Percentiles rank a stretch among this genome's conserved stretches.
Evolutionary conservation across 2,113 vertebrate genomes (phyloP).

Genomic region (Cheirogaleus medius): DNA sequence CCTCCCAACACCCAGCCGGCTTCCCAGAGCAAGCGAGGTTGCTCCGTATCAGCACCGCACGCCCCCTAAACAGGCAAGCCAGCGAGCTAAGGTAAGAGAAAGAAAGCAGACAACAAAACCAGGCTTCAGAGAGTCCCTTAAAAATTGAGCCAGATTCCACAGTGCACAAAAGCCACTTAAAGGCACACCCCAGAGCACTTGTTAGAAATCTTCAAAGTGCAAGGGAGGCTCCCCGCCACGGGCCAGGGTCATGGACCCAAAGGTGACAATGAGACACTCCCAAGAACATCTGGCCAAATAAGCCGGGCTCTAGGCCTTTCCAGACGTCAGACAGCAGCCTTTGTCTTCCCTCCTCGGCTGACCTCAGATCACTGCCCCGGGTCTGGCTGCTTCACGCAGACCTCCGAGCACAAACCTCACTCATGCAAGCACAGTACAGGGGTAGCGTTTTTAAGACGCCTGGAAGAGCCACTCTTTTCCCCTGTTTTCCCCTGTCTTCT

Average conservation of each 20-base stretch:
- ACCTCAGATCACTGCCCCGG: neutral
- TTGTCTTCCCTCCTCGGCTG: conserved; percentile 41
- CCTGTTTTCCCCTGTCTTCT: neutral
- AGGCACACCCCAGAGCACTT: conserved; percentile 38
- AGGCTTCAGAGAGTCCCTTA: conserved; percentile 50
- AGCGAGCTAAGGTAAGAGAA: conserved; percentile 43
- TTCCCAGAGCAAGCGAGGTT: neutral
- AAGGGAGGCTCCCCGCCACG: conserved; percentile 63
- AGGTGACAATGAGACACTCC: conserved; percentile 78
- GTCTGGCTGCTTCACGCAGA: fast-evolving
- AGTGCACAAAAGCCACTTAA: conserved; percentile 44
- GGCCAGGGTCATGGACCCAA: conserved; percentile 53
- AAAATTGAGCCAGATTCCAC: conserved; percentile 64
- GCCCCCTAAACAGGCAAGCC: neutral
- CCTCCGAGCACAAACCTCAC: neutral
- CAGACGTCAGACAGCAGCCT: conserved; percentile 57
- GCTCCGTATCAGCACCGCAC: neutral
- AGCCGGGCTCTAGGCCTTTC: conserved; percentile 67
- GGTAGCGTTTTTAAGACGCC: neutral
- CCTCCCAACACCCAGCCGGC: neutral
- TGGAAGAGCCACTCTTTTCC: neutral
- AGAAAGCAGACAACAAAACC: conserved; percentile 63
- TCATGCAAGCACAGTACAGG: neutral
- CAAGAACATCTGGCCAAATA: conserved; percentile 81
- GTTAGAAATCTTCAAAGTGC: conserved; percentile 72